Conservation (phyloP, 2,113 vertebrate genomes). For the Hymenochirus boettgeri region DNA sequence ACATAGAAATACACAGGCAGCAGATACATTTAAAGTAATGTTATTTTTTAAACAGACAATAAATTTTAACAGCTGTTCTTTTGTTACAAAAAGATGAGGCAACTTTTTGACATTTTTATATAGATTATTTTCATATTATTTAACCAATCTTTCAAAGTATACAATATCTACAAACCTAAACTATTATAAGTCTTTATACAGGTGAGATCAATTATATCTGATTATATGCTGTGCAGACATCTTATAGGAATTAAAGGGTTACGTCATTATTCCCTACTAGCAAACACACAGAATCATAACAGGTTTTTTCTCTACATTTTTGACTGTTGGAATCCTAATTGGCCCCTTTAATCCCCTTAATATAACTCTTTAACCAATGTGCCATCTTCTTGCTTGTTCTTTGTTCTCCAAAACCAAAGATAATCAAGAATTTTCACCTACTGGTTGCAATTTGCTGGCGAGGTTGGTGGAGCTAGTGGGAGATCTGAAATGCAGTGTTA, state of each 20-base stretch:
- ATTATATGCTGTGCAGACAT: slow-evolving; percentile 12
- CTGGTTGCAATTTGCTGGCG: slow-evolving; percentile 38
- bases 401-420: slow-evolving; percentile 40
- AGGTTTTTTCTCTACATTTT: slow-evolving; percentile 41
- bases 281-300: slow-evolving; percentile 29
- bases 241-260: slow-evolving; percentile 6
- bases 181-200: not conserved
- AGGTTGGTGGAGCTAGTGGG: slow-evolving; percentile 37
- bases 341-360: slow-evolving; percentile 43
- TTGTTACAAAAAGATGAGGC: too few relatives aligned
- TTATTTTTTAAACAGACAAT: too few relatives aligned
- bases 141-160: too few relatives aligned
- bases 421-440: slow-evolving; percentile 42
- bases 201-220: slow-evolving; percentile 29
- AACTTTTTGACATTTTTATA: too few relatives aligned
- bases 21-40: too few relatives aligned
- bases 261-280: slow-evolving; percentile 39
- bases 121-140: too few relatives aligned
- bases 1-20: too few relatives aligned
- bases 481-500: slow-evolving; percentile 15
- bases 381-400: slow-evolving; percentile 16
- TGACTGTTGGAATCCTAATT: slow-evolving; percentile 46
- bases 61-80: too few relatives aligned
- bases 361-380: slow-evolving; percentile 16
- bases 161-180: too few relatives aligned